phyloP scores from a whole-genome alignment of 2,888 invertebrate genomes.

The Harmothoe impar region DNA sequence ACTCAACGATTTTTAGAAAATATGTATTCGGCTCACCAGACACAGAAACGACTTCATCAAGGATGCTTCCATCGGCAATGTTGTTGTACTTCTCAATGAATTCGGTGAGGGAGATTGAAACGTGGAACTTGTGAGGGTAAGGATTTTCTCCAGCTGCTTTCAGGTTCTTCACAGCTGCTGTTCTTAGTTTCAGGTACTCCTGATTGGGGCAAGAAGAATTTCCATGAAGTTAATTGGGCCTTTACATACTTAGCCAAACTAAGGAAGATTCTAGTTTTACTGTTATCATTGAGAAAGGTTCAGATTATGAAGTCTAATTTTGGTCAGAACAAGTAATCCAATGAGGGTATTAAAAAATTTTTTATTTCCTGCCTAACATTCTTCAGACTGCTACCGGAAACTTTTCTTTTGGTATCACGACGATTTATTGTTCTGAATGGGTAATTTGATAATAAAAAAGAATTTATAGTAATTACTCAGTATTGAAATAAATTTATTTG shows the following conservation, averaged over 20 bases:
- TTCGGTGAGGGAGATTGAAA: conserved; percentile 92
- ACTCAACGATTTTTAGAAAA: too few species aligned
- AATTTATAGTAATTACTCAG: too few species aligned
- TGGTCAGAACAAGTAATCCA: too few species aligned
- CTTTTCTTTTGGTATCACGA: too few species aligned
- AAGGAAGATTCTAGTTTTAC: neutral
- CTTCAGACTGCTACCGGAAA: too few species aligned
- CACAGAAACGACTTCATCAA: conserved; percentile 88
- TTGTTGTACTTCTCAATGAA: conserved; percentile 92
- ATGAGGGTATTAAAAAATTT: too few species aligned
- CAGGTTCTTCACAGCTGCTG: conserved; percentile 90
- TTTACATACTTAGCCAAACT: conserved; percentile 21
- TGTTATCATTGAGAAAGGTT: neutral
- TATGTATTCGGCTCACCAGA: conserved; percentile 72
- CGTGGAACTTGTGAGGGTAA: conserved; percentile 98
- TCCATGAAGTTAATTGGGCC: neutral
- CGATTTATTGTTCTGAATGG: too few species aligned
- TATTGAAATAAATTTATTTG: too few species aligned
- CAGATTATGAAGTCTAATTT: too few species aligned
- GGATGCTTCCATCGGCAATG: conserved; percentile 87
- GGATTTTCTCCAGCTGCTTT: conserved; percentile 91
- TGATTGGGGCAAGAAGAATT: conserved; percentile 67
- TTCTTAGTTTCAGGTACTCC: conserved; percentile 94
- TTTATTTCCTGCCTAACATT: too few species aligned
- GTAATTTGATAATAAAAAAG: too few species aligned